Base-by-base conservation (phyloP, 2,797 vertebrate species). In the Zonotrichia albicollis region DNA sequence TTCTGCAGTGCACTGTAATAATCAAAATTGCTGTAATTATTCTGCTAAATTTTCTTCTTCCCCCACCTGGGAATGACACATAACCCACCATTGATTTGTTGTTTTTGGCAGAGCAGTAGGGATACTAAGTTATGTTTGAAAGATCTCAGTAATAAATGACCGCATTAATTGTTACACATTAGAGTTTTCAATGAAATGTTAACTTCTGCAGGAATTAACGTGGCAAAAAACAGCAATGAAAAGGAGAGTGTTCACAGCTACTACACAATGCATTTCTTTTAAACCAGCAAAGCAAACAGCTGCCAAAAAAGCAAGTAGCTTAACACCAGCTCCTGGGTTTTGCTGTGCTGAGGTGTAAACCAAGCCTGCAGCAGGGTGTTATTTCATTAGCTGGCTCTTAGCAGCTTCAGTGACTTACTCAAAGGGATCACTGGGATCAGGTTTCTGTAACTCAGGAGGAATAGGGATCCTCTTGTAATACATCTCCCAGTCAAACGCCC, bases 401-500 rank as follows among this genome's bases (percentile, higher is more conserved):
- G 51, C 46, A 45, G 38, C 2, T 62, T 60, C 65, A 64, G 22
- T 13, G 82, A 98, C 99, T 99, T 97, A 99, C 99, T 99, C 98
- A 61, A 99, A 99, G 11, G 99, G 98, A 82, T 99, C 98, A 16
- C 99, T 99, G 96, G 98, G 98, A 96, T 99, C 99, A 14, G 90
- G 80, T 76, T 98, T 98, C 97, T 99, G 98, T 78, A 99, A 93
- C 89, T 99, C 98, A 0, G 98, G 22, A 27, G 99, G 99, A 94
- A 99, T 99, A 9, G 99, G 99, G 92, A 99, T 99, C 71, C 99
- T 98, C 87, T 99, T 99, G 97, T 99, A 99, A 97, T 98, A 99
- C 99, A 99, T 99, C 96, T 99, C 99, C 99, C 99, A 99, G 98
- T 99, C 99, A 26, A 99, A 99, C 4, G 99, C 99, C 1, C 99